These are phyloP conservation scores for Brachyopa scutellaris DNA, from an alignment of 2,888 invertebrate species.

Conservation along the genomic window DNA sequence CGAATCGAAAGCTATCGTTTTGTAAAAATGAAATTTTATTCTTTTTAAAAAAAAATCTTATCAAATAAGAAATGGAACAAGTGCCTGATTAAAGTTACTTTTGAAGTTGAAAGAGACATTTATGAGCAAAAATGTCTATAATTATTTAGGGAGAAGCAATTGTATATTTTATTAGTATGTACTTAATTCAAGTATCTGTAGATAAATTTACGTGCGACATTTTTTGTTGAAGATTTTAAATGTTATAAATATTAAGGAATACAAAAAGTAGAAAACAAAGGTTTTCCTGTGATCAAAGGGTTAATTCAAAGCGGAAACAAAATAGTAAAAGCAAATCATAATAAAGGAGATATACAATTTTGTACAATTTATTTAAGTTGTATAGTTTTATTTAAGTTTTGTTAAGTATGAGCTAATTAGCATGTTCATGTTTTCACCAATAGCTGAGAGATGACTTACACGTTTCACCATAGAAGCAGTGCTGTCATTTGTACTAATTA, in stretches of 20 bases:
- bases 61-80: constrained; percentile 51
- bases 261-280: not conserved
- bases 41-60: constrained; percentile 17
- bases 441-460: too few species aligned
- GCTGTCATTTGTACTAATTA: too few species aligned
- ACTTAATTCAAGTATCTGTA: constrained; percentile 50
- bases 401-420: too few species aligned
- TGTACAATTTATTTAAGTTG: constrained; percentile 46
- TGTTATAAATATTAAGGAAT: constrained; percentile 38
- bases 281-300: constrained; percentile 38
- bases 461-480: too few species aligned
- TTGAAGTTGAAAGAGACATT: not conserved
- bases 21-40: not conserved
- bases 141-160: constrained; percentile 14
- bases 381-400: not conserved
- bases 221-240: constrained; percentile 22
- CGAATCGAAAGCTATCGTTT: constrained; percentile 19
- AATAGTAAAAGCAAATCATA: constrained; percentile 2
- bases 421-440: too few species aligned
- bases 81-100: constrained; percentile 57
- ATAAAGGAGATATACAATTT: constrained; percentile 61
- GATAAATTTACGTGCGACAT: constrained; percentile 14
- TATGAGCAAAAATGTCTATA: not conserved
- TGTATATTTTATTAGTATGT: constrained; percentile 43
- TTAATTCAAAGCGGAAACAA: constrained; percentile 7